These are phyloP conservation scores for Trichogramma evanescens DNA, from an alignment of 2,888 invertebrate species.

Conservation along the genomic window DNA sequence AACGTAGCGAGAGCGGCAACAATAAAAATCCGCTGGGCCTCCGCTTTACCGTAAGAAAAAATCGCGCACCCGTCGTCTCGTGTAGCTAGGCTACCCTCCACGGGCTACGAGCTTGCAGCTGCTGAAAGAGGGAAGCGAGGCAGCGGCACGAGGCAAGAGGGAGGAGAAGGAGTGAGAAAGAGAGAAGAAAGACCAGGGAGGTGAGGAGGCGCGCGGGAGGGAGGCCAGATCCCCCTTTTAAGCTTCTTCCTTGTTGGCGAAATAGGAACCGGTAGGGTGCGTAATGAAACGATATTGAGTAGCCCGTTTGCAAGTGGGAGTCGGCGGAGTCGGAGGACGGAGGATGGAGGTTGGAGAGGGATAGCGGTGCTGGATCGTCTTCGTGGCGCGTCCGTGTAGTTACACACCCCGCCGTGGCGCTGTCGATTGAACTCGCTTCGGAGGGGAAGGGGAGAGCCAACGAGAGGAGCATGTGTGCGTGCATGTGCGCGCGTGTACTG, in stretches of 20 bases:
- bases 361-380: constrained; percentile 26
- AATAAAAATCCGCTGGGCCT: constrained; percentile 44
- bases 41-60: not conserved
- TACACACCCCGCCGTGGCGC: constrained; percentile 38
- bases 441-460: constrained; percentile 19
- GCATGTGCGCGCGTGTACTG: constrained; percentile 22
- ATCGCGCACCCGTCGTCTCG: no score
- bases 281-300: constrained; percentile 47
- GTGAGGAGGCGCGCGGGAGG: constrained; percentile 8
- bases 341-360: constrained; percentile 6
- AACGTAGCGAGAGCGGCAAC: constrained; percentile 41
- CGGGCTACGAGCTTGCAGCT: constrained; percentile 29
- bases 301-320: constrained; percentile 25
- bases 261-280: constrained; percentile 30
- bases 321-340: constrained; percentile 29
- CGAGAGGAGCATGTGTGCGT: constrained; percentile 23
- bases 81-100: constrained; percentile 32
- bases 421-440: constrained; percentile 46
- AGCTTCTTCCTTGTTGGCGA: constrained; percentile 16
- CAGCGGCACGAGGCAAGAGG: constrained; percentile 12
- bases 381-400: constrained; percentile 28
- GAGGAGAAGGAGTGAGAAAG: constrained; percentile 13
- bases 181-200: constrained; percentile 12
- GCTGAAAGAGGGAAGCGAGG: constrained; percentile 26
- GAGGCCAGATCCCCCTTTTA: constrained; percentile 6